Evolutionary conservation across 2,113 vertebrate genomes (phyloP).

Genomic region (Bungarus multicinctus): DNA sequence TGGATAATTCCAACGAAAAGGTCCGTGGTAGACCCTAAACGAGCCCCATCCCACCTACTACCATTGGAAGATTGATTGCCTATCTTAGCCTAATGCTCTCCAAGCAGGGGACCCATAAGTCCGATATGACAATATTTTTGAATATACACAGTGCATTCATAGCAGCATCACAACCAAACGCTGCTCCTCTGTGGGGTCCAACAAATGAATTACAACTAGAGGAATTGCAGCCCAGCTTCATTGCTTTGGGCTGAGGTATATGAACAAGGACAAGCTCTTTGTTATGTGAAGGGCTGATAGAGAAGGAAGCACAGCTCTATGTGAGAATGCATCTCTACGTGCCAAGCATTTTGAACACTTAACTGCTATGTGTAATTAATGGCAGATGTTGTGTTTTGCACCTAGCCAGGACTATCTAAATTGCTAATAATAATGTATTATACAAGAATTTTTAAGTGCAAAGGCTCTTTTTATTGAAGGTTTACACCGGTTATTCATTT

Average conservation of each 20-base stretch:
- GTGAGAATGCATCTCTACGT: not conserved
- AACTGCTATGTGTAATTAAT: not conserved
- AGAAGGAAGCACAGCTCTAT: not conserved
- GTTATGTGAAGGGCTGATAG: not conserved
- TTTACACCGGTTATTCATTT: not conserved
- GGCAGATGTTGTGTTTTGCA: not conserved
- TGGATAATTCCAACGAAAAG: not conserved
- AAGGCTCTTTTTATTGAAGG: not conserved
- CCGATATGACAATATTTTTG: not conserved
- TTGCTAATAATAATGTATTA: not conserved
- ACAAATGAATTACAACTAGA: not conserved
- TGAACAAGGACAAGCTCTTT: not conserved
- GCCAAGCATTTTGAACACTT: not conserved
- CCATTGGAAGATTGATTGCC: not conserved
- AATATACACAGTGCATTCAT: not conserved
- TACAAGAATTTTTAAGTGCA: not conserved
- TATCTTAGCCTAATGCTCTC: not conserved
- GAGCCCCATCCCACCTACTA: not conserved
- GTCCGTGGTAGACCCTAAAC: not conserved
- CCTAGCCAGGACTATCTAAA: not conserved
- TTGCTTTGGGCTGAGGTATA: not conserved
- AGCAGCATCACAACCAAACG: not conserved
- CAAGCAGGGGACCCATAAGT: not conserved
- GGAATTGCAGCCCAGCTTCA: no score
- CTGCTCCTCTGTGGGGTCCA: not conserved